Evolutionary conservation across 2,888 invertebrate genomes (phyloP).

Genomic region (Lasioglossum malachurum): DNA sequence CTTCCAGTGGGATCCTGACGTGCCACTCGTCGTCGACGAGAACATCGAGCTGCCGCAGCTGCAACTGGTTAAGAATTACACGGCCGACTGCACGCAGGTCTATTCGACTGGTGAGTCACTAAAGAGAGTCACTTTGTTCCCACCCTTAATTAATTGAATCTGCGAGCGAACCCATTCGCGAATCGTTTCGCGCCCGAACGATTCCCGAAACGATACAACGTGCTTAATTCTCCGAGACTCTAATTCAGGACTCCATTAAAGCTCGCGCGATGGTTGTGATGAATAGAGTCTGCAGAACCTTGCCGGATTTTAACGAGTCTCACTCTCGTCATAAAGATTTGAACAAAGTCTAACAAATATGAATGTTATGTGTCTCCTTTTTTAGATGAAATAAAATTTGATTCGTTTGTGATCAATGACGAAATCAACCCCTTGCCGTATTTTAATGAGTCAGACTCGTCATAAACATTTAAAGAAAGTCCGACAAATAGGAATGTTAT

Average conservation of each 20-base stretch:
- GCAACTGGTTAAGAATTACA: conserved; percentile 93
- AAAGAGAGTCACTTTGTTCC: not conserved
- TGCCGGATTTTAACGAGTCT: too few relatives aligned
- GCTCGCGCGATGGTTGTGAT: not conserved
- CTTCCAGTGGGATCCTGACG: conserved; percentile 96
- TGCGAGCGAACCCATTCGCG: conserved; percentile 3
- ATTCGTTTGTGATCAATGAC: too few relatives aligned
- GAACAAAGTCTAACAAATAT: too few relatives aligned
- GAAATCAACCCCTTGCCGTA: too few relatives aligned
- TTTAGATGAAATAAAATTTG: too few relatives aligned
- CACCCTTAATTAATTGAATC: conserved; percentile 29
- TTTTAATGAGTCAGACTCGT: too few relatives aligned
- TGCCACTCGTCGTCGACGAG: conserved; percentile 95
- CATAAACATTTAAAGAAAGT: too few relatives aligned
- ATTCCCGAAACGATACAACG: not conserved
- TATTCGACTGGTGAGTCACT: conserved; percentile 91
- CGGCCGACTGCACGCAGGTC: conserved; percentile 96
- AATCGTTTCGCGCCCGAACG: conserved; percentile 5
- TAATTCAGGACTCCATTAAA: not conserved
- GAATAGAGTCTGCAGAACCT: not conserved
- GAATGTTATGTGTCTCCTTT: too few relatives aligned
- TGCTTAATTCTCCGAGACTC: not conserved
- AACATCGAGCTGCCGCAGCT: conserved; percentile 96
- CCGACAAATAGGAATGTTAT: too few relatives aligned
- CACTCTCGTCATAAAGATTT: too few relatives aligned